Conservation (phyloP, 2,113 vertebrate species). For the Nothoprocta perdicaria region DNA sequence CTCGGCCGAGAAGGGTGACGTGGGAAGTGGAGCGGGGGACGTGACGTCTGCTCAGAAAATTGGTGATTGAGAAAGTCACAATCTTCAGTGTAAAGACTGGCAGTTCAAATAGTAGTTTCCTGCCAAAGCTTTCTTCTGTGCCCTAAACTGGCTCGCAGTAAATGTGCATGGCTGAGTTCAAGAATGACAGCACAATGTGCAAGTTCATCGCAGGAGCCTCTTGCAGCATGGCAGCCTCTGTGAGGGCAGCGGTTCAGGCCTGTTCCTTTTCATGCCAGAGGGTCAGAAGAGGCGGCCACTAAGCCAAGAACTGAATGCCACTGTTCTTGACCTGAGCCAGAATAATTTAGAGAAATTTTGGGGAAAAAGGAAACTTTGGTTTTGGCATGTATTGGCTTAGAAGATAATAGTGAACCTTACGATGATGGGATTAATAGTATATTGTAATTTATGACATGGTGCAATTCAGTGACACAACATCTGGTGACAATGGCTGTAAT, state of each 20-base stretch:
- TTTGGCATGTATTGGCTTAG: background rate
- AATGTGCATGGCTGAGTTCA: rapidly evolving
- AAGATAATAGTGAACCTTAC: background rate
- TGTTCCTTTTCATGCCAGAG: background rate
- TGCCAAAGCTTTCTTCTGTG: background rate
- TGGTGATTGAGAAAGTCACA: rapidly evolving
- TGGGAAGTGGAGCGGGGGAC: background rate
- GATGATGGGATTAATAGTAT: background rate
- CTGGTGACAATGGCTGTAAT: background rate
- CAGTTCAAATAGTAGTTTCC: background rate
- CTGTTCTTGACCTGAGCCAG: background rate
- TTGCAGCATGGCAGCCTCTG: background rate
- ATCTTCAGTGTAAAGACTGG: background rate
- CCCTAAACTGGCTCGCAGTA: background rate
- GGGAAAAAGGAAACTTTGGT: background rate
- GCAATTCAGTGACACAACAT: background rate
- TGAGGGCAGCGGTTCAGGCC: background rate
- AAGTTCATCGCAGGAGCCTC: background rate
- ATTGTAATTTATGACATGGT: background rate
- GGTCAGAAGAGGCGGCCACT: background rate
- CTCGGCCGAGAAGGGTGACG: background rate
- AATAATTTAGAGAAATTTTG: background rate
- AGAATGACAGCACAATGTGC: rapidly evolving
- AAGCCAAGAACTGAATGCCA: background rate
- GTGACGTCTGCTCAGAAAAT: background rate